Conservation (phyloP, 2,797 vertebrate species). For the Malurus splendens region DNA sequence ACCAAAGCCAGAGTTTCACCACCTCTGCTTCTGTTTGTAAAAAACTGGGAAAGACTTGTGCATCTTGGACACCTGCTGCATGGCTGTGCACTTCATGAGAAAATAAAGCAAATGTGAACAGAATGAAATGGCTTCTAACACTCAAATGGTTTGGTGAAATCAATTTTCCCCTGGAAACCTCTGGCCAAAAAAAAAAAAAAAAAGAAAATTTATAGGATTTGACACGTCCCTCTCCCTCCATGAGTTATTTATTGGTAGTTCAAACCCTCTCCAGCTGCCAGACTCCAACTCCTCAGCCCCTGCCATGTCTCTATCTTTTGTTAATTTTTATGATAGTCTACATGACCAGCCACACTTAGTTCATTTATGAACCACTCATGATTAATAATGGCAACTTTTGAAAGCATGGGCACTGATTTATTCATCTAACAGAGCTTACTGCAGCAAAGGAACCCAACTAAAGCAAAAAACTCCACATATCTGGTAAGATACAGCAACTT, state of each 20-base stretch:
- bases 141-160: not conserved
- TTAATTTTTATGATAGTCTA: not conserved
- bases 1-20: not conserved
- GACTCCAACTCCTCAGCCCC: not conserved
- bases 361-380: not conserved
- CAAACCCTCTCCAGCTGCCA: not conserved
- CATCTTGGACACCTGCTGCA: not conserved
- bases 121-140: not conserved
- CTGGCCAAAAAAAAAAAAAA: not conserved
- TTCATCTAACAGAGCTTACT: not conserved
- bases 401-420: not conserved
- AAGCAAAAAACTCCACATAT: not conserved
- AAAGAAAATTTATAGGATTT: not conserved
- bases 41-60: not conserved
- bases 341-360: not conserved
- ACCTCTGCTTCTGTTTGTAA: fast-evolving
- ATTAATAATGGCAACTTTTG: not conserved
- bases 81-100: not conserved
- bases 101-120: not conserved
- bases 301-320: not conserved
- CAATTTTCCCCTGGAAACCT: not conserved
- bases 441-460: not conserved
- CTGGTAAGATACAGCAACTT: not conserved
- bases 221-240: not conserved
- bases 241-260: not conserved